Evolutionary conservation across 1,140 invertebrate genomes (phyloP).

Genomic region (Diabrotica undecimpunctata): DNA sequence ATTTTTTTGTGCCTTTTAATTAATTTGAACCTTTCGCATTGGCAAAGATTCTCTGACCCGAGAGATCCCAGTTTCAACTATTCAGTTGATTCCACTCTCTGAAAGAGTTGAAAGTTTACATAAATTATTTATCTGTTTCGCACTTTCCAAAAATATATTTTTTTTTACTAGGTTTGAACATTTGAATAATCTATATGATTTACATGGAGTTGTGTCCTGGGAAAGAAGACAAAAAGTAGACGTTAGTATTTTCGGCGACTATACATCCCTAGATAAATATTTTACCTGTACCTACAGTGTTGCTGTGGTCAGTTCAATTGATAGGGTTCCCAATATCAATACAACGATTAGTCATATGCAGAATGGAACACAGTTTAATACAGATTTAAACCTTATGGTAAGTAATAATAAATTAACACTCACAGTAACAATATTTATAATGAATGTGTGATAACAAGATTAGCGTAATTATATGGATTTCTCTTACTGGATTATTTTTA

Average conservation of each 20-base stretch:
- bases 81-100: no score
- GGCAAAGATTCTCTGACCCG: no score
- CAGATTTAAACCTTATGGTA: slow-evolving; percentile 51
- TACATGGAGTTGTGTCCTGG: slow-evolving; percentile 54
- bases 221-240: slow-evolving; percentile 55
- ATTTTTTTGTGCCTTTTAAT: slow-evolving; percentile 6
- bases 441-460: no score
- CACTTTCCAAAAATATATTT: background rate
- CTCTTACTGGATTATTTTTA: no score
- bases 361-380: slow-evolving; percentile 49
- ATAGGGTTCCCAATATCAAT: slow-evolving; percentile 54
- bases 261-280: slow-evolving; percentile 41
- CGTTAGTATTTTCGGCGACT: slow-evolving; percentile 52
- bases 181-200: slow-evolving; percentile 40
- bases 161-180: slow-evolving; percentile 46
- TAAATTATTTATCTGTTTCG: no score
- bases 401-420: slow-evolving; percentile 12
- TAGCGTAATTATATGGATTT: no score
- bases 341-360: slow-evolving; percentile 55
- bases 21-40: slow-evolving; percentile 1
- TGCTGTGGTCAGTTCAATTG: slow-evolving; percentile 56
- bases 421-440: background rate
- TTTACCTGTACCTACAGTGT: slow-evolving; percentile 51
- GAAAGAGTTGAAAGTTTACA: no score
- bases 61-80: no score